phyloP scores from a whole-genome alignment of 2,797 vertebrate species.

The Hydrolagus colliei region DNA sequence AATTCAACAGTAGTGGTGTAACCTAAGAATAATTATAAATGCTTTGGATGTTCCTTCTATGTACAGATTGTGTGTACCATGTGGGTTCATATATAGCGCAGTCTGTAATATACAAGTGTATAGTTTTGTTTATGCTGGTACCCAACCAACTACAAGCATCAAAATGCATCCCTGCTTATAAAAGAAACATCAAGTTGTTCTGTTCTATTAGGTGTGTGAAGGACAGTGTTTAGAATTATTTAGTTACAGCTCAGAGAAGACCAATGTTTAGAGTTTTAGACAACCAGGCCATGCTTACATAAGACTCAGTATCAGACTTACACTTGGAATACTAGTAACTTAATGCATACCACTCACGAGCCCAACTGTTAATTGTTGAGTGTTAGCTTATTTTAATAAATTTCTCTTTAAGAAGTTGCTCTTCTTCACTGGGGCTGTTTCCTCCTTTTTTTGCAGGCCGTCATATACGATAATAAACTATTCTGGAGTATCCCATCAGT shows the following conservation, averaged over 20 bases:
- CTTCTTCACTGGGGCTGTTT: conserved; percentile 20
- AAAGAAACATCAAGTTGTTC: not conserved
- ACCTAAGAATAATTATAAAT: conserved; percentile 10
- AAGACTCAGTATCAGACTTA: not conserved
- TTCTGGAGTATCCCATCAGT: conserved; percentile 35
- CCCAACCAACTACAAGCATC: too few species aligned
- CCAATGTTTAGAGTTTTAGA: not conserved
- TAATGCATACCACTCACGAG: too few species aligned
- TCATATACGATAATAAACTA: conserved; percentile 44
- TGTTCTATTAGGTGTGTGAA: not conserved
- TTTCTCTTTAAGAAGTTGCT: not conserved
- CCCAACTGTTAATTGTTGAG: too few species aligned
- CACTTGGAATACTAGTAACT: too few species aligned
- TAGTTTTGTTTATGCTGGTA: not conserved
- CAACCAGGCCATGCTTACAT: not conserved
- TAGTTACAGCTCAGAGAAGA: not conserved
- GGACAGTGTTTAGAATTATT: not conserved
- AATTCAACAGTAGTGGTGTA: not conserved
- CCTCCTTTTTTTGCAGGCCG: conserved; percentile 32
- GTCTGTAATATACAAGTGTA: not conserved
- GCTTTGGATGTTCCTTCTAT: conserved; percentile 7
- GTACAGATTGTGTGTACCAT: not conserved
- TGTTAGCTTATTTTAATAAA: conserved; percentile 12
- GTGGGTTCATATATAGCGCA: not conserved
- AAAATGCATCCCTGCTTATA: not conserved